Evolutionary conservation across 2,113 vertebrate genomes (phyloP), one percentile per base, ranked within the genome.

Genomic region (Melanostigma gelatinosum): DNA sequence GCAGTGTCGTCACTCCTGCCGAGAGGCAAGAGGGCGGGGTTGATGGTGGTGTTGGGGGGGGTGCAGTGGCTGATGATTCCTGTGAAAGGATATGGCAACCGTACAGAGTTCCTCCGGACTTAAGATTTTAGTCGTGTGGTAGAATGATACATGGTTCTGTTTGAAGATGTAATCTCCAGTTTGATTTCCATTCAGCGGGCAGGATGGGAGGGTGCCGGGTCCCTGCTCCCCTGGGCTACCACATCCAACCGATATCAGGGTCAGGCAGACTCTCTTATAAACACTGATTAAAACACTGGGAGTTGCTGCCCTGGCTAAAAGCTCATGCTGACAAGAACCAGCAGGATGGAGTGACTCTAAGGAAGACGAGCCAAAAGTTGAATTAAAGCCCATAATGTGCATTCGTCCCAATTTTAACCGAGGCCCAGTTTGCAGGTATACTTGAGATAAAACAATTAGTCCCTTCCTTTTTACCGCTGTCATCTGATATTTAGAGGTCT

Each of bases 141-240:
- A 74, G 75, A 54, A 67, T 73, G 78, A 85, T 88, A 77, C 65
- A 70, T 60, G 71, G 68, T 82, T 82, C 64, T 77, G 80, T 92
- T 93, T 91, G 83, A 89, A 90, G 92, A 90, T 92, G 75, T 42
- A 88, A 95, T 94, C 93, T 94, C 64, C 67, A 60, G 80, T 89
- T 93, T 82, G 89, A 91, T 91, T 92, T 88, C 84, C 91, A 93
- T 94, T 92, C 73, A 94, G 85, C 22, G 3, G 82, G 89, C 94
- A 95, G 94, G 94, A 94, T 94, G 93, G 94, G 94, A 93, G 95
- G 91, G 89, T 90, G 91, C 90, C 42, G 78, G 46, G 87, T 82
- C 69, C 57, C 78, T 67, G 70, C 58, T 89, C 93, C 94, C 82
- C 77, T 48, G 87, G 92, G 90, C 81, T 69, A 46, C 79, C 66